Conservation (phyloP, 2,113 vertebrate genomes). For the Charadrius vociferus region DNA sequence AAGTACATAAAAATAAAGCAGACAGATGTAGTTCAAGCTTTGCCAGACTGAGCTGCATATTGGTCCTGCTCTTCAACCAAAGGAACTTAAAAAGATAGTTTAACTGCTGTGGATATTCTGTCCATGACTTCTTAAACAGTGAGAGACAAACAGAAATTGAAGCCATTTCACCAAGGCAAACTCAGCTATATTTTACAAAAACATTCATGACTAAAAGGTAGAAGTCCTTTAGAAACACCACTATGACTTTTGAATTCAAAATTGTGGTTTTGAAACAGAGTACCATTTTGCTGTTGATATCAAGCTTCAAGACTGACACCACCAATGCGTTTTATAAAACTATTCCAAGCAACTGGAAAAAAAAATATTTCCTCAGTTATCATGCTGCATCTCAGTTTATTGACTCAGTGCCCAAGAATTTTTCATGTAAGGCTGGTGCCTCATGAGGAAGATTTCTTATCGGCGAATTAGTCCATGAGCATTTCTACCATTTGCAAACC, state of each 20-base stretch:
- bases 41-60: neutral
- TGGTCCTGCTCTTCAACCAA: neutral
- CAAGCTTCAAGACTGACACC: neutral
- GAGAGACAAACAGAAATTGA: neutral
- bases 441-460: neutral
- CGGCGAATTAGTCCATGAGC: neutral
- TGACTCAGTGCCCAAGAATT: neutral
- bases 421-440: neutral
- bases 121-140: neutral
- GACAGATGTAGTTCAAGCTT: neutral
- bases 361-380: neutral
- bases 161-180: neutral
- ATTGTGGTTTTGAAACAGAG: neutral
- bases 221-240: neutral
- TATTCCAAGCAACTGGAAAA: neutral
- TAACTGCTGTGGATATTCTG: neutral
- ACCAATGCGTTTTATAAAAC: neutral
- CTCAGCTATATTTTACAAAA: neutral
- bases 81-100: neutral
- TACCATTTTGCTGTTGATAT: neutral
- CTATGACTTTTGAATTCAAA: neutral
- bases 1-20: neutral
- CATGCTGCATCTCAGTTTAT: neutral
- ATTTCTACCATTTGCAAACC: neutral
- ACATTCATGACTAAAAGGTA: neutral